Conservation (phyloP, 2,888 invertebrate species). For the Zaprionus lineosus region DNA sequence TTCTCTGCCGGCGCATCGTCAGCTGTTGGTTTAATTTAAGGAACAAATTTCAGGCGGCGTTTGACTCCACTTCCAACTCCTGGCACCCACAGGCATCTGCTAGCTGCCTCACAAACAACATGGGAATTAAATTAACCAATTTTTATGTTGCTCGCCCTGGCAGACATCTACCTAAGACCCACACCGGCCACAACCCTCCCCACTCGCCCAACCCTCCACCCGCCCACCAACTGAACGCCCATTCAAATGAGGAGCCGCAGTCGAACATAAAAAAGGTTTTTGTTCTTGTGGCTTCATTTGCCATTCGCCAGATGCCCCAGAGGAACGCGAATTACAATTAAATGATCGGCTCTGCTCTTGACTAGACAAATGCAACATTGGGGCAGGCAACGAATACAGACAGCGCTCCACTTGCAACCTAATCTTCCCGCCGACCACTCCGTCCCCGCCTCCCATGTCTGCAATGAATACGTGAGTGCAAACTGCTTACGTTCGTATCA, state of each 20-base stretch:
- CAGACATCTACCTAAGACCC: constrained; percentile 1
- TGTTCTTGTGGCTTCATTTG: constrained; percentile 8
- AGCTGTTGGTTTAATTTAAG: constrained; percentile 56
- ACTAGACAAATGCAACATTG: constrained; percentile 59
- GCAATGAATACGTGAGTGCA: constrained; percentile 69
- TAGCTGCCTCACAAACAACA: constrained; percentile 49
- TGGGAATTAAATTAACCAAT: constrained; percentile 78
- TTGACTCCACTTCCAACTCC: background rate
- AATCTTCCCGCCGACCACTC: background rate
- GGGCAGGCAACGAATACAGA: constrained; percentile 9
- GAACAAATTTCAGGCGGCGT: constrained; percentile 55
- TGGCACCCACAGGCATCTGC: constrained; percentile 28
- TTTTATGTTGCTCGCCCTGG: constrained; percentile 38
- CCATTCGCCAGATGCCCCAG: constrained; percentile 18
- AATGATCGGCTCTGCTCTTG: constrained; percentile 72
- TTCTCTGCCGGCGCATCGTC: too few relatives aligned
- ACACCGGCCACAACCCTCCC: constrained; percentile 1
- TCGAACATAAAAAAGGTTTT: constrained; percentile 44
- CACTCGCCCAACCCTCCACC: too few relatives aligned
- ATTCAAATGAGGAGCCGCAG: constrained; percentile 64
- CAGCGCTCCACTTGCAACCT: constrained; percentile 14
- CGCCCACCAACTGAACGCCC: too few relatives aligned
- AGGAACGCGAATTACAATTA: constrained; percentile 73
- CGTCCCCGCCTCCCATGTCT: constrained; percentile 26
- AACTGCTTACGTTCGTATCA: constrained; percentile 77